phyloP scores from a whole-genome alignment of 2,797 vertebrate species.

The Crocodylus rhombifer region DNA sequence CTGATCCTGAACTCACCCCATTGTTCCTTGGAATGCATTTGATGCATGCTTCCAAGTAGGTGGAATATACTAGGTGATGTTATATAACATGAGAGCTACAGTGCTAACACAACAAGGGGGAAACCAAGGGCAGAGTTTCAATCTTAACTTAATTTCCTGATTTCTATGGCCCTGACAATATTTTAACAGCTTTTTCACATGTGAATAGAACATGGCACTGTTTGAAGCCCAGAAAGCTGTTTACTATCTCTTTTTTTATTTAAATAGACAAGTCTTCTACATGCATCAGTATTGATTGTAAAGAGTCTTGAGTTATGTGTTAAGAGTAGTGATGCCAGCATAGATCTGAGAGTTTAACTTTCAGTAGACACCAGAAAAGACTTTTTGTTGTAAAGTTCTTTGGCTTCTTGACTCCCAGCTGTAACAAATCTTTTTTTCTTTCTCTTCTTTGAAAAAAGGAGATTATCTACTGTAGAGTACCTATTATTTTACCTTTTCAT shows the following conservation, averaged over 20 bases:
- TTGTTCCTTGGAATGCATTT: background rate
- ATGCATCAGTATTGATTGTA: background rate
- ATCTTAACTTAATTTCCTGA: background rate
- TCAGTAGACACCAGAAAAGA: constrained; percentile 57
- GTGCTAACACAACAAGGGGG: background rate
- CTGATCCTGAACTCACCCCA: background rate
- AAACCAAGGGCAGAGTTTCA: background rate
- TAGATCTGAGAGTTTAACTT: constrained; percentile 57
- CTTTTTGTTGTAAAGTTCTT: constrained; percentile 49
- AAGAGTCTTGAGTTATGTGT: constrained; percentile 31
- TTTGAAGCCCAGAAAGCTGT: constrained; percentile 23
- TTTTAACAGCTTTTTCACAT: background rate
- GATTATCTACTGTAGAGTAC: constrained; percentile 47
- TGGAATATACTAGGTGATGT: background rate
- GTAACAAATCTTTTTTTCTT: constrained; percentile 54
- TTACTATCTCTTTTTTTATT: constrained; percentile 16
- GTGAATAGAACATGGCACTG: background rate
- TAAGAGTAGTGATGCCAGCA: constrained; percentile 35
- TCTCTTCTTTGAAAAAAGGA: constrained; percentile 40
- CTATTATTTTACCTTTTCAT: constrained; percentile 72
- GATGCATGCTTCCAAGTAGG: background rate
- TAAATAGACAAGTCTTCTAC: constrained; percentile 3
- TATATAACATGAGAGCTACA: background rate
- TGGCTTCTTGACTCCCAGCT: constrained; percentile 66
- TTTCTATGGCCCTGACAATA: background rate